Evolutionary conservation across 2,113 vertebrate genomes (phyloP).

Genomic region (Amblyopsis rosae): DNA sequence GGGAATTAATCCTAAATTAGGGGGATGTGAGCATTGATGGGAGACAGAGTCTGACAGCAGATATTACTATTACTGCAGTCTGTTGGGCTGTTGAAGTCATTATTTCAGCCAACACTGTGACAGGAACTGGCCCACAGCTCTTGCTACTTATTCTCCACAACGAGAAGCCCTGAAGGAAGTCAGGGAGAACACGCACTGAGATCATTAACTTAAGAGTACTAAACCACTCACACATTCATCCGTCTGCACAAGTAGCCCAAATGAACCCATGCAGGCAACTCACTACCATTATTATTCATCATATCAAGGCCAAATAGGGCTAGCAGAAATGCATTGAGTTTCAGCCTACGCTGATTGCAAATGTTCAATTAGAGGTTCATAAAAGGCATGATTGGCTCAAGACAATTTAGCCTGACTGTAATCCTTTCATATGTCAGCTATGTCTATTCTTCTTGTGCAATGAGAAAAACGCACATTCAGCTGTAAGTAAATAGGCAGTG

Average conservation of each 20-base stretch:
- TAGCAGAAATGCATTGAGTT: conserved; percentile 1
- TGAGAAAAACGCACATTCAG: neutral
- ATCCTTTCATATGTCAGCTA: conserved; percentile 13
- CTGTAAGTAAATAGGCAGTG: neutral
- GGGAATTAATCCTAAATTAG: conserved; percentile 69
- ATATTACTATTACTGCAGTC: conserved; percentile 63
- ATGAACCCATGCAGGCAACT: conserved; percentile 36
- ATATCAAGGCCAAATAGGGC: conserved; percentile 33
- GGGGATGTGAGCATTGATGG: conserved; percentile 57
- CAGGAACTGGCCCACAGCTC: conserved; percentile 53
- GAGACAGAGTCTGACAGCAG: conserved; percentile 63
- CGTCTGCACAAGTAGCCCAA: conserved; percentile 39
- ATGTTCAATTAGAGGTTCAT: conserved; percentile 42
- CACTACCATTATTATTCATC: conserved; percentile 20
- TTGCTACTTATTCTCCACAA: conserved; percentile 50
- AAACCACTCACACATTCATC: conserved; percentile 57
- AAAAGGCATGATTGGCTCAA: conserved; percentile 25
- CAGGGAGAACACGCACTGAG: conserved; percentile 45
- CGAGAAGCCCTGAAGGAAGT: conserved; percentile 56
- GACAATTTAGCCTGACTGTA: conserved; percentile 28
- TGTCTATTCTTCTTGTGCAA: neutral
- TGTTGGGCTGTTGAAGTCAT: conserved; percentile 60
- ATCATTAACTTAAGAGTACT: conserved; percentile 65
- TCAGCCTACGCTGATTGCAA: conserved; percentile 14
- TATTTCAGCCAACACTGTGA: conserved; percentile 65